Percentiles rank a stretch among this genome's conserved stretches.
phyloP scores from a whole-genome alignment of 2,888 invertebrate genomes.

The Lymantria monacha region DNA sequence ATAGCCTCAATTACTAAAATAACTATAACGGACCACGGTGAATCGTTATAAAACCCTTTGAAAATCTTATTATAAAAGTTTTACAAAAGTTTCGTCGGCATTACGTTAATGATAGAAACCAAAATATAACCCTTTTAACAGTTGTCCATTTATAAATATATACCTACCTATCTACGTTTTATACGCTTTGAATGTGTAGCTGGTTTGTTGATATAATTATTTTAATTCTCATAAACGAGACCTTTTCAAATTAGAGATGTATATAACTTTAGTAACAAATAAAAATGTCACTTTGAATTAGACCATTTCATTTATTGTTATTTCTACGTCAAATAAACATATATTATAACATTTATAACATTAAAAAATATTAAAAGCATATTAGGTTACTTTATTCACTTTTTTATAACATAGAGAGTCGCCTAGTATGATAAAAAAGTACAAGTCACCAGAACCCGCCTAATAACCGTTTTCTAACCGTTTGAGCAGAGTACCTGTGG shows the following conservation, averaged over 20 bases:
- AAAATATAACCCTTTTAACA: slow-evolving; percentile 59
- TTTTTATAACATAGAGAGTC: too few species aligned
- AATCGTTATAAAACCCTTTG: slow-evolving; percentile 27
- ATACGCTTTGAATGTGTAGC: slow-evolving; percentile 35
- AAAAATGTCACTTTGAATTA: too few species aligned
- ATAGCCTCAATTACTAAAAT: too few species aligned
- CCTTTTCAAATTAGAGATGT: slow-evolving; percentile 10
- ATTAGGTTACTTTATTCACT: too few species aligned
- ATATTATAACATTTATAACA: too few species aligned
- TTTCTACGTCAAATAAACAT: too few species aligned
- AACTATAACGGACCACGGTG: slow-evolving; percentile 7
- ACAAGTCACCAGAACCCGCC: too few species aligned
- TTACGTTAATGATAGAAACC: slow-evolving; percentile 60
- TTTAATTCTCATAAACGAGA: slow-evolving; percentile 32
- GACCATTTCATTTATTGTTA: too few species aligned
- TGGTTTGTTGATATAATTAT: slow-evolving; percentile 41
- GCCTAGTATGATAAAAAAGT: too few species aligned
- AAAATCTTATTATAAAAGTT: slow-evolving; percentile 38
- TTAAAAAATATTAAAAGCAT: too few species aligned
- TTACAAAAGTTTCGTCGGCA: slow-evolving; percentile 48
- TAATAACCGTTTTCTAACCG: too few species aligned
- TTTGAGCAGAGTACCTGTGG: too few species aligned
- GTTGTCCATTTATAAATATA: slow-evolving; percentile 36
- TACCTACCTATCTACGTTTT: slow-evolving; percentile 26
- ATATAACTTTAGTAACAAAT: slow-evolving; percentile 23